These are phyloP conservation scores for Poecilia gillii DNA, from an alignment of 2,797 vertebrate genomes.

Conservation along the genomic window DNA sequence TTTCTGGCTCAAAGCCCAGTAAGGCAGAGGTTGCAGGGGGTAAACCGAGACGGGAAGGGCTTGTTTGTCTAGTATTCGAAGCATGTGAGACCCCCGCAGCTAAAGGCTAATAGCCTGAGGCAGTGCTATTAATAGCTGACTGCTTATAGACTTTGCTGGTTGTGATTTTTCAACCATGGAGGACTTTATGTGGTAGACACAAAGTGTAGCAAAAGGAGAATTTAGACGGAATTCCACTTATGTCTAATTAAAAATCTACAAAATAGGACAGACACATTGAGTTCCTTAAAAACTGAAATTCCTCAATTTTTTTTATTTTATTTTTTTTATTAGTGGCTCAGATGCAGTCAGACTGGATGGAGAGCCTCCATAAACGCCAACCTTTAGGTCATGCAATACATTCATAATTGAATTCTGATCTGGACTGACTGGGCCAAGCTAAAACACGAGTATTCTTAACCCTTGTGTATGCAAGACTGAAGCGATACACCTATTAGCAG, in stretches of 20 bases:
- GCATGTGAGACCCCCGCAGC: slow-evolving; percentile 30
- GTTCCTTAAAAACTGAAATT: not conserved
- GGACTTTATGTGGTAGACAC: not conserved
- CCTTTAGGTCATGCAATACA: not conserved
- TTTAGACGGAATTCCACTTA: not conserved
- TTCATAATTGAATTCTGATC: not conserved
- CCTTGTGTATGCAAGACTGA: too few species aligned
- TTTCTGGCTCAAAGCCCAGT: slow-evolving; percentile 42
- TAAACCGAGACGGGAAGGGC: slow-evolving; percentile 32
- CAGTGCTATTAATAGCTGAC: slow-evolving; percentile 37
- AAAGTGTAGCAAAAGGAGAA: not conserved
- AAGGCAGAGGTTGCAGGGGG: slow-evolving; percentile 42
- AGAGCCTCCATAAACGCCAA: not conserved
- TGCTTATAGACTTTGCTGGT: not conserved
- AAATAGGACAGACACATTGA: not conserved
- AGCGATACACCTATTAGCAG: slow-evolving; percentile 40
- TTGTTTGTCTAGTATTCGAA: slow-evolving; percentile 9
- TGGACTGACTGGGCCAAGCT: not conserved
- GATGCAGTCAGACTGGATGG: not conserved
- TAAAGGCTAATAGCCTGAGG: not conserved
- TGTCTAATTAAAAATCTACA: not conserved
- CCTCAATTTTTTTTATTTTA: not conserved
- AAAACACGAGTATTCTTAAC: not conserved
- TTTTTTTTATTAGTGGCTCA: too few species aligned
- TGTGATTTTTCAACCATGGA: not conserved